Conservation (phyloP, 2,797 vertebrate genomes). For the Coreius guichenoti region DNA sequence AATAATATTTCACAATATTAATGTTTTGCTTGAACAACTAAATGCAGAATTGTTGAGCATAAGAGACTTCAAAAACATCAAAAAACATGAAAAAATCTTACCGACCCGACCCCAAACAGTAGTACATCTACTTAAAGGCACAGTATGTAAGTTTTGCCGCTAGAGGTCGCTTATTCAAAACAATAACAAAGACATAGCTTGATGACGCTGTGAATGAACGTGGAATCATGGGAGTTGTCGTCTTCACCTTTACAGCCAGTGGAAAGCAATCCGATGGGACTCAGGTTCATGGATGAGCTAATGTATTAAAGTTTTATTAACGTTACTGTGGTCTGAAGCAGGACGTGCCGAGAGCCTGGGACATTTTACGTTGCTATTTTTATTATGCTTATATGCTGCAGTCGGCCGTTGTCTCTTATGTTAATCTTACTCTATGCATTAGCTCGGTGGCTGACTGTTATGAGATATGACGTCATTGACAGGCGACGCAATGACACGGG, state of each 20-base stretch:
- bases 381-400: neutral
- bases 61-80: too few species aligned
- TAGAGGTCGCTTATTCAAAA: too few species aligned
- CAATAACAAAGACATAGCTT: neutral
- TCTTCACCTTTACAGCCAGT: neutral
- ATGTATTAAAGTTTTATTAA: neutral
- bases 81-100: too few species aligned
- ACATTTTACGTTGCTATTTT: neutral
- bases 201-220: neutral
- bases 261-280: neutral
- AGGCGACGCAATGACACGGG: neutral
- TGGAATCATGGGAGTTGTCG: neutral
- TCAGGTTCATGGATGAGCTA: neutral
- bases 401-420: neutral
- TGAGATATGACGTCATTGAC: neutral
- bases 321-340: neutral
- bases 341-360: too few species aligned
- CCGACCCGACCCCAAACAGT: neutral
- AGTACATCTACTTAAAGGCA: neutral
- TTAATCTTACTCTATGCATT: too few species aligned
- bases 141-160: neutral
- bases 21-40: neutral
- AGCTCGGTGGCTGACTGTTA: neutral
- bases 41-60: neutral
- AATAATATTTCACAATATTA: neutral